phyloP scores from a whole-genome alignment of 1,140 invertebrate species.

The Archivesica marissinica region DNA sequence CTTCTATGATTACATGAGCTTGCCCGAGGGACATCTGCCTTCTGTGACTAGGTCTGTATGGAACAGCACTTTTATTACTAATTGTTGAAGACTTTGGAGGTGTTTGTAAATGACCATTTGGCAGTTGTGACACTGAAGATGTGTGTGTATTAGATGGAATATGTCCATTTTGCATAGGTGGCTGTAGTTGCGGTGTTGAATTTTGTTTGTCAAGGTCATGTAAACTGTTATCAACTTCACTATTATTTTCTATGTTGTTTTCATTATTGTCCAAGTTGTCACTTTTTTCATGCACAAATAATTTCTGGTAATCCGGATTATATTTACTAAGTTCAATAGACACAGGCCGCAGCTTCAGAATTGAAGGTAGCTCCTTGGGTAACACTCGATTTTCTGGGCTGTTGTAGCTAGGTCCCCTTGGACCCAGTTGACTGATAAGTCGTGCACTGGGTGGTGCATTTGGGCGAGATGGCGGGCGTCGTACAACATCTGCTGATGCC shows the following conservation, averaged over 20 bases:
- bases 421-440: slow-evolving; percentile 39
- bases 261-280: slow-evolving; percentile 40
- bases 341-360: slow-evolving; percentile 67
- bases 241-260: slow-evolving; percentile 39
- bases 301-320: slow-evolving; percentile 68
- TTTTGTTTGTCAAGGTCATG: not conserved
- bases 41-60: slow-evolving; percentile 63
- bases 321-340: slow-evolving; percentile 72
- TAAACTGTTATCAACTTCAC: slow-evolving; percentile 13
- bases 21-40: slow-evolving; percentile 65
- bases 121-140: not conserved
- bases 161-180: slow-evolving; percentile 43
- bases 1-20: slow-evolving; percentile 68
- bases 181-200: not conserved
- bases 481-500: slow-evolving; percentile 41
- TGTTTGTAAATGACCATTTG: slow-evolving; percentile 46
- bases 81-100: not conserved
- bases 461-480: slow-evolving; percentile 56
- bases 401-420: slow-evolving; percentile 66
- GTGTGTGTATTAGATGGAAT: not conserved
- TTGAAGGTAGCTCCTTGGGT: slow-evolving; percentile 57
- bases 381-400: slow-evolving; percentile 70
- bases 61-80: not conserved
- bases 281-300: slow-evolving; percentile 52
- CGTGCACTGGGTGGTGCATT: slow-evolving; percentile 46